These are phyloP conservation scores for Tribolium madens DNA, from an alignment of 1,140 invertebrate genomes.

Conservation along the genomic window DNA sequence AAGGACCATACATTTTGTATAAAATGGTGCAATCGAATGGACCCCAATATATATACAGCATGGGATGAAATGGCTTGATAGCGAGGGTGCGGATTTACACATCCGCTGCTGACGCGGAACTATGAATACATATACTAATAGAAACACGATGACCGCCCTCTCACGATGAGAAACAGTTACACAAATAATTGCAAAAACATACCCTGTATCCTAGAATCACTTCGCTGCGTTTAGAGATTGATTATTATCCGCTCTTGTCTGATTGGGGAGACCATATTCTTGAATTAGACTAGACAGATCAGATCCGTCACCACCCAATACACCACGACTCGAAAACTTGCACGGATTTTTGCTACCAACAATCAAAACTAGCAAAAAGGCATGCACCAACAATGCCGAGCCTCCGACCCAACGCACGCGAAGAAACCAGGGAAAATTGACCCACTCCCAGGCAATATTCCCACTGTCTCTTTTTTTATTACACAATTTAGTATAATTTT, in stretches of 20 bases:
- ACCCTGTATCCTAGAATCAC: conserved; percentile 80
- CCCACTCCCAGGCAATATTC: no score
- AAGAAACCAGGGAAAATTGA: no score
- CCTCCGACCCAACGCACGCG: no score
- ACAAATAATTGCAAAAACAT: conserved; percentile 79
- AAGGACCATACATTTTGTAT: conserved; percentile 58
- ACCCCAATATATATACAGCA: conserved; percentile 61
- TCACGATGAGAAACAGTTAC: conserved; percentile 72
- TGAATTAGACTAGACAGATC: conserved; percentile 49
- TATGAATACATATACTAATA: conserved; percentile 53
- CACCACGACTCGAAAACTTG: neutral
- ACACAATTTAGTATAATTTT: no score
- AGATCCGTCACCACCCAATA: conserved; percentile 2
- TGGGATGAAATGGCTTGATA: conserved; percentile 52
- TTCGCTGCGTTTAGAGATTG: conserved; percentile 69
- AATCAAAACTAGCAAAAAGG: conserved; percentile 31
- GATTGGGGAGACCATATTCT: conserved; percentile 59
- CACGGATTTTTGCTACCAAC: conserved; percentile 19
- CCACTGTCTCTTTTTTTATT: no score
- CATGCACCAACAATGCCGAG: no score
- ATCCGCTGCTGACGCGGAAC: conserved; percentile 48
- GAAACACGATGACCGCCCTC: conserved; percentile 61
- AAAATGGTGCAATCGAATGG: conserved; percentile 60
- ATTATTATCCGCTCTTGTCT: conserved; percentile 62
- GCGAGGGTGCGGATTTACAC: conserved; percentile 45